Base-by-base conservation (phyloP, 2,888 invertebrate species). In the Andrena chrysosceles region DNA sequence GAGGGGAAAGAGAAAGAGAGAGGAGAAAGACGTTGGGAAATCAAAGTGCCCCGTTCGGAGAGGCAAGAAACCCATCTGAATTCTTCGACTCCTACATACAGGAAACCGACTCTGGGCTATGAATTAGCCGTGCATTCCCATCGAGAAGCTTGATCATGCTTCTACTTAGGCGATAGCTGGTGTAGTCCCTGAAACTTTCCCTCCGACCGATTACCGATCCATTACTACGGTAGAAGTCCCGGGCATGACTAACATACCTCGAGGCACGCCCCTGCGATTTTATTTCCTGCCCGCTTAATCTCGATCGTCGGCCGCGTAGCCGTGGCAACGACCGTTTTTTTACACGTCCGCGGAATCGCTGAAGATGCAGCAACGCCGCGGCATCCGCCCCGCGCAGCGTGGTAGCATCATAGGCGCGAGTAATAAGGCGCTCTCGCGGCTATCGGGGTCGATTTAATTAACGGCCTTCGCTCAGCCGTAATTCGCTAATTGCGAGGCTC, bases 401-500 rank as follows among this genome's bases (percentile, higher is more conserved):
- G 64, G 67, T 72, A 66, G 56, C 63, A 35, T 87, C 83, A 83
- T 87, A 90, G 88, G 89, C 83, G 88, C 88, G 90, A 89, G 87
- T 89, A 92, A 91, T 91, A 89, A 91, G 88, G 77, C 85, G 87
- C 77, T 42, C 84, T 87, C 85, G 81, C 75, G 83, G 85, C 89
- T 91, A 92, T 92, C 90, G 90, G 81, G 90, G 90, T 87, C 90
- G 87, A 91, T 92, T 92, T 91, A 92, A 92, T 92, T 92, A 92
- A 92, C 91, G 91, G 87, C 86, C 88, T 87, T 85, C 91, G 76
- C 87, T 88, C 84, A 86, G 89, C 90, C 91, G 91, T 92, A 92
- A 92, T 91, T 92, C 89, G 89, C 91, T 92, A 92, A 93, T 92
- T 93, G 91, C 91, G 86, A 89, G 83, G 87, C 87, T 83, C 83